Conservation (phyloP, 2,888 invertebrate species). For the Blastobasis lacticolella region DNA sequence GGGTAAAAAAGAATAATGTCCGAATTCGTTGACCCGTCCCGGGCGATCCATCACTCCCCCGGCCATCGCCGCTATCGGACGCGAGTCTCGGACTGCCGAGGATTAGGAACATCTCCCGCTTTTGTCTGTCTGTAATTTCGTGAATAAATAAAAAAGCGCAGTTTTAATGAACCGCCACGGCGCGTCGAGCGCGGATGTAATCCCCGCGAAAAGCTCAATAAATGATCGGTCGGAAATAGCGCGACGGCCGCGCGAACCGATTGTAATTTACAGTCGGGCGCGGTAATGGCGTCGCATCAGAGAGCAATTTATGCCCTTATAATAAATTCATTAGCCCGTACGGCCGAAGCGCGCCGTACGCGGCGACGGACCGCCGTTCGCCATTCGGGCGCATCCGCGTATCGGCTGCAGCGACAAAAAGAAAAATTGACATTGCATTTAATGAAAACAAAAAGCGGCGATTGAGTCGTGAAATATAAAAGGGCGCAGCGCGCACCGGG, state of each 20-base stretch:
- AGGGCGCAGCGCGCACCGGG: slow-evolving; percentile 32
- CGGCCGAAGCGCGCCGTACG: no score
- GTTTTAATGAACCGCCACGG: slow-evolving; percentile 20
- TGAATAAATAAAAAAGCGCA: slow-evolving; percentile 20
- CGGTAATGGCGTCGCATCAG: slow-evolving; percentile 68
- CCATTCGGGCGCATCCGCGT: background rate
- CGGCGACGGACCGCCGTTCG: slow-evolving; percentile 17
- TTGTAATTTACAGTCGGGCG: slow-evolving; percentile 63
- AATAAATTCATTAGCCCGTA: slow-evolving; percentile 67
- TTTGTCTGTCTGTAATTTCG: slow-evolving; percentile 35
- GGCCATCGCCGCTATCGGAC: slow-evolving; percentile 60
- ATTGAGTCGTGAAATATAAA: slow-evolving; percentile 19
- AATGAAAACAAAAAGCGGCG: slow-evolving; percentile 26
- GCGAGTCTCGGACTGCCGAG: slow-evolving; percentile 16
- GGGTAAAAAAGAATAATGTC: slow-evolving; percentile 76
- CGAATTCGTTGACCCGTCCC: slow-evolving; percentile 76
- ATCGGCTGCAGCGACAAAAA: slow-evolving; percentile 8
- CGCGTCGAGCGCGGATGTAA: slow-evolving; percentile 26
- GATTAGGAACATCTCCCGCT: slow-evolving; percentile 54
- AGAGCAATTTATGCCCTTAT: slow-evolving; percentile 69
- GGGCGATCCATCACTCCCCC: slow-evolving; percentile 71
- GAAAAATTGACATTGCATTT: slow-evolving; percentile 7
- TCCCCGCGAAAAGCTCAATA: slow-evolving; percentile 54
- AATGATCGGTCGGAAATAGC: slow-evolving; percentile 50
- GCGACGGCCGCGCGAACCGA: slow-evolving; percentile 45